phyloP scores from a whole-genome alignment of 37 sponge, comb jelly and placozoan species.

The Chondrilla cf. caribensis region DNA sequence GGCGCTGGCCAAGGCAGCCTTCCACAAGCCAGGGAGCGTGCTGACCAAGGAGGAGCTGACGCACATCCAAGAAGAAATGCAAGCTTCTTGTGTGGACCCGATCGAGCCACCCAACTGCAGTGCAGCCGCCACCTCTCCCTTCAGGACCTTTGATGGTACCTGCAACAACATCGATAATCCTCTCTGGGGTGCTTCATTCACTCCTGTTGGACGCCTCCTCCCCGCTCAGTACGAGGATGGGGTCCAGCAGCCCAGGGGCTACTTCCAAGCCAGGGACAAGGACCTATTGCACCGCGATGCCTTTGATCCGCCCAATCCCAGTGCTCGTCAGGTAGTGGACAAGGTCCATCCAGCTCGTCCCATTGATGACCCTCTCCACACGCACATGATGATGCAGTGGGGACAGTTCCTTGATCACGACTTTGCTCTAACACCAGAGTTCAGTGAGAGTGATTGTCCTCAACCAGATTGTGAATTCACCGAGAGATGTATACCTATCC shows the following conservation, averaged over 20 bases:
- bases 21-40: slow-evolving; percentile 47
- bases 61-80: slow-evolving; percentile 2
- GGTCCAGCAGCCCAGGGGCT: slow-evolving; percentile 47
- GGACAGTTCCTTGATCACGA: slow-evolving; percentile 98
- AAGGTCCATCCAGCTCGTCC: slow-evolving; percentile 21
- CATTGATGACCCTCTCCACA: slow-evolving; percentile 44
- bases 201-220: slow-evolving; percentile 62
- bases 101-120: background rate
- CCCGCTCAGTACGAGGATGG: slow-evolving; percentile 81
- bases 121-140: background rate
- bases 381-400: slow-evolving; percentile 91
- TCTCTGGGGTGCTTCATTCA: slow-evolving; percentile 58
- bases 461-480: slow-evolving; percentile 18
- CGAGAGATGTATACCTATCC: slow-evolving; percentile 52
- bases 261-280: slow-evolving; percentile 20
- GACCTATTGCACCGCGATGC: slow-evolving; percentile 12
- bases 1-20: slow-evolving; percentile 38
- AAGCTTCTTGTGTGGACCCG: no score
- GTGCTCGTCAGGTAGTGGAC: slow-evolving; percentile 62
- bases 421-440: slow-evolving; percentile 34
- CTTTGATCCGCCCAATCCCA: slow-evolving; percentile 73
- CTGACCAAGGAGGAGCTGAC: slow-evolving; percentile 46
- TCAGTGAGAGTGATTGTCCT: background rate
- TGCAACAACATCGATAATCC: slow-evolving; percentile 87
- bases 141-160: slow-evolving; percentile 76